A percentile compares a stretch with the other conserved stretches of the same genome.
Evolutionary conservation across 2,113 vertebrate species (phyloP).

Genomic region (Gadus chalcogrammus): DNA sequence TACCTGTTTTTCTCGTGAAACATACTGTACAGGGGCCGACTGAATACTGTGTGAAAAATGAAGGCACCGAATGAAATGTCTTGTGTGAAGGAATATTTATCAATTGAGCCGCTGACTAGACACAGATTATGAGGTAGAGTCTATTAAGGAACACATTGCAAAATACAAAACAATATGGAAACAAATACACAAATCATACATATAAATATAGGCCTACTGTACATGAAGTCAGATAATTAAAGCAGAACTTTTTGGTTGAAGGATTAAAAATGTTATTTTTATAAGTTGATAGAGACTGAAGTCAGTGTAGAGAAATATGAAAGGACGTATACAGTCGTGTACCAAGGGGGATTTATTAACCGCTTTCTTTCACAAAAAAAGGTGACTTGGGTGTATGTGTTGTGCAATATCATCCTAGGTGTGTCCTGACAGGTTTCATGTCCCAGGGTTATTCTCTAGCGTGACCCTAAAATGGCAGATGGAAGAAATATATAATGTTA

Average conservation of each 20-base stretch:
- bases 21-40: slow-evolving; percentile 21
- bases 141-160: slow-evolving; percentile 21
- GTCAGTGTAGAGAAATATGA: slow-evolving; percentile 46
- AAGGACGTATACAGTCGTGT: background rate
- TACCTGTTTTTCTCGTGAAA: background rate
- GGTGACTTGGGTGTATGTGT: no score
- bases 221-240: slow-evolving; percentile 1
- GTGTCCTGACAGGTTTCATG: no score
- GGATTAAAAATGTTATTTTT: slow-evolving; percentile 5
- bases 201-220: slow-evolving; percentile 27
- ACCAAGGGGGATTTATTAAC: background rate
- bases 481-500: no score
- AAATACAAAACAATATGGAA: slow-evolving; percentile 25
- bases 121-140: background rate
- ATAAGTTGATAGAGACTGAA: slow-evolving; percentile 11
- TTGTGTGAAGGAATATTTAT: slow-evolving; percentile 5
- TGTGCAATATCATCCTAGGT: no score
- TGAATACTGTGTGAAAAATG: slow-evolving; percentile 32
- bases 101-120: slow-evolving; percentile 30
- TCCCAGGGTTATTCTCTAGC: no score
- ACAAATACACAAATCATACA: background rate
- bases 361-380: no score
- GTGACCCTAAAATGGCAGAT: no score
- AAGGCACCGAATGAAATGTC: background rate
- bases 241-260: background rate